Percentiles rank a stretch among this genome's conserved stretches.
phyloP scores from a whole-genome alignment of 1,140 invertebrate species.

The Geopemphigus sp. region DNA sequence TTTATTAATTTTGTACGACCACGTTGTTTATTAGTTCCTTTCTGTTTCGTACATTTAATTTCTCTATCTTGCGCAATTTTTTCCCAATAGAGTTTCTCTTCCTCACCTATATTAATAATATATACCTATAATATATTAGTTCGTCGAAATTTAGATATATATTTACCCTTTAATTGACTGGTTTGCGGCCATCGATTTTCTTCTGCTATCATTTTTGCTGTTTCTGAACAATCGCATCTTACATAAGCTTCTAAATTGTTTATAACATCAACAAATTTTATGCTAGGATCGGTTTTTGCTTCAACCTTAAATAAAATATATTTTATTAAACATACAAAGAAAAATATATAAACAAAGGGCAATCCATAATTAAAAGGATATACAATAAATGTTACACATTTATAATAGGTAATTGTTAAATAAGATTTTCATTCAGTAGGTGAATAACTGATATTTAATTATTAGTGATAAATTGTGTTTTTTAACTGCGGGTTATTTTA shows the following conservation, averaged over 20 bases:
- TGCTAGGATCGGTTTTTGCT: constrained; percentile 14
- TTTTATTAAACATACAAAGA: too few relatives aligned
- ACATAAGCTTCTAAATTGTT: constrained; percentile 59
- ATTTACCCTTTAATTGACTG: constrained; percentile 56
- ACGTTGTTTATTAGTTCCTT: constrained; percentile 58
- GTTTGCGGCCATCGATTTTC: constrained; percentile 55
- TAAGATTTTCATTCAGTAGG: too few relatives aligned
- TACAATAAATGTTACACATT: too few relatives aligned
- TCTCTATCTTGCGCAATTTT: constrained; percentile 63
- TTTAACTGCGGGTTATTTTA: too few relatives aligned
- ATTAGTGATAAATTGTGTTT: too few relatives aligned
- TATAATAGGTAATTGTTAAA: too few relatives aligned
- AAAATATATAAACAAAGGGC: too few relatives aligned
- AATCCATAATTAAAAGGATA: too few relatives aligned
- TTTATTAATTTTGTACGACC: constrained; percentile 67
- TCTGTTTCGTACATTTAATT: constrained; percentile 61
- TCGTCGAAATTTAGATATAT: constrained; percentile 39
- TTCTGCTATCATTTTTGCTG: constrained; percentile 59
- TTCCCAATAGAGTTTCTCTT: constrained; percentile 66
- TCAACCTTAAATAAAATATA: constrained; percentile 10
- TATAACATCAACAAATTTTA: constrained; percentile 44
- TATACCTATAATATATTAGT: constrained; percentile 51
- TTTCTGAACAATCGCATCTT: constrained; percentile 61
- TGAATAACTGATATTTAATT: too few relatives aligned
- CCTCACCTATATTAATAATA: constrained; percentile 57